Evolutionary conservation across 2,113 vertebrate species (phyloP).

Genomic region (Fregetta grallaria): DNA sequence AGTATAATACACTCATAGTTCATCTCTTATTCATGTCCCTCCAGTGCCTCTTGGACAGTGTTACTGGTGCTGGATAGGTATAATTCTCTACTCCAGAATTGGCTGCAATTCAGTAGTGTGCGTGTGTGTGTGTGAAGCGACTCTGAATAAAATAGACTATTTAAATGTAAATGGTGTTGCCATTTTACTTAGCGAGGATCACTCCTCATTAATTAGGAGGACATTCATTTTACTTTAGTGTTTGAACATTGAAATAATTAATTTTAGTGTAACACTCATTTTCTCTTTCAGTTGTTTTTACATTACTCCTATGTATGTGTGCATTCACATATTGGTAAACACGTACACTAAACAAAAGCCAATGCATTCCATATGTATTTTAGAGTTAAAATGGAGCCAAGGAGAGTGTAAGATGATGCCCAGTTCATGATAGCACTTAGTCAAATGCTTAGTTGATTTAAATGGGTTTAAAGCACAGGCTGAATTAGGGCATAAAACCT

Average conservation of each 20-base stretch:
- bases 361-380: not conserved
- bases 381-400: not conserved
- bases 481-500: not conserved
- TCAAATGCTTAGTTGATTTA: not conserved
- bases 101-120: not conserved
- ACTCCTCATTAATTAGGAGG: not conserved
- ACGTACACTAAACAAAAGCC: not conserved
- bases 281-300: not conserved
- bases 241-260: not conserved
- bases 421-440: not conserved
- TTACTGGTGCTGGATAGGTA: not conserved
- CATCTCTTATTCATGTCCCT: not conserved
- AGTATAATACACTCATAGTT: not conserved
- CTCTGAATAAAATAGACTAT: not conserved
- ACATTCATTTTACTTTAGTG: not conserved
- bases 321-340: not conserved
- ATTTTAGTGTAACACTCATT: not conserved
- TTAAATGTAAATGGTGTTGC: constrained; percentile 37
- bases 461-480: not conserved
- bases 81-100: not conserved
- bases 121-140: not conserved
- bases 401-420: not conserved
- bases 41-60: not conserved
- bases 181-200: not conserved
- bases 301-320: not conserved